These are phyloP conservation scores for Mugil cephalus DNA, from an alignment of 2,113 vertebrate genomes.

Conservation along the genomic window DNA sequence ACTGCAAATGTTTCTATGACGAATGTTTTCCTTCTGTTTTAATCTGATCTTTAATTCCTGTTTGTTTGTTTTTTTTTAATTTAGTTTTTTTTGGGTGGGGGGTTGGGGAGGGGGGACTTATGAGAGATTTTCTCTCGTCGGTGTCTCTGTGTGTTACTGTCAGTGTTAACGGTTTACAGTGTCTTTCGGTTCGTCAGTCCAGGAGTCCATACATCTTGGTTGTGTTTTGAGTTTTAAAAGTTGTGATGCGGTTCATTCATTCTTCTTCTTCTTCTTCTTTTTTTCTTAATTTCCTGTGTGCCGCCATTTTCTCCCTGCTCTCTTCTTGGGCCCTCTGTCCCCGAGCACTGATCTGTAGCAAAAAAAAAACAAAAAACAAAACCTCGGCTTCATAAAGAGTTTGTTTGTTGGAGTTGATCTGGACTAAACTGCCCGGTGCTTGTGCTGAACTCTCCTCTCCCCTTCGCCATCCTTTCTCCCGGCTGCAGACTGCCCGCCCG, in stretches of 20 bases:
- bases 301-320: background rate
- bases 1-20: slow-evolving; percentile 83
- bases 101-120: background rate
- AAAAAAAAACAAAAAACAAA: no score
- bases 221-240: slow-evolving; percentile 22
- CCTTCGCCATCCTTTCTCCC: slow-evolving; percentile 20
- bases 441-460: background rate
- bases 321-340: background rate
- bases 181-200: slow-evolving; percentile 66
- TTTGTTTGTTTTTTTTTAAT: slow-evolving; percentile 35
- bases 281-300: background rate
- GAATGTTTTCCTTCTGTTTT: slow-evolving; percentile 59
- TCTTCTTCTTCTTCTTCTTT: background rate
- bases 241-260: background rate
- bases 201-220: slow-evolving; percentile 40
- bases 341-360: slow-evolving; percentile 57
- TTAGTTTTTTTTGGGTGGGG: no score
- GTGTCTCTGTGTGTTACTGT: slow-evolving; percentile 76
- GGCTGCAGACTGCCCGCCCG: slow-evolving; percentile 34
- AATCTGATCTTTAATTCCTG: slow-evolving; percentile 35
- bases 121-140: slow-evolving; percentile 55
- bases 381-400: slow-evolving; percentile 19
- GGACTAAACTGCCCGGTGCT: background rate
- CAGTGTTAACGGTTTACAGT: slow-evolving; percentile 79
- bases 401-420: slow-evolving; percentile 33